Conservation (phyloP, 2,888 invertebrate species). For the Teleogryllus oceanicus region DNA sequence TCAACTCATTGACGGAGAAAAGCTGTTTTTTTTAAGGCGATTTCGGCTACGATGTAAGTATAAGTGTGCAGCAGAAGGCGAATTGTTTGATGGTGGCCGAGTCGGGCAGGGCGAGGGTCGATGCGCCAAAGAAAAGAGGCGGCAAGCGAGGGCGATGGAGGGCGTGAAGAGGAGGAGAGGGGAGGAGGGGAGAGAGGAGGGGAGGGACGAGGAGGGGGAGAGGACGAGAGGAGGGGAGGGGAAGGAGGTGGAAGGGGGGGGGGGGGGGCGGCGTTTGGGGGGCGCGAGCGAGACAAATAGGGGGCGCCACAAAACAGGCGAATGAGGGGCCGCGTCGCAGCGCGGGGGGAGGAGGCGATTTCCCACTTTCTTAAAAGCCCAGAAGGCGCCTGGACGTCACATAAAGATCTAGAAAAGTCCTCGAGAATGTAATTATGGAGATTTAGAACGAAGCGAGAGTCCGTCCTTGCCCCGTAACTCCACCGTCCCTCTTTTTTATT, state of each 20-base stretch:
- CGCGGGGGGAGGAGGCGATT: background rate
- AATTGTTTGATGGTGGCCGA: too few species aligned
- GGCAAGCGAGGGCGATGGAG: too few species aligned
- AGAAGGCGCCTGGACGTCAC: conserved; percentile 9
- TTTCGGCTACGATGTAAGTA: too few species aligned
- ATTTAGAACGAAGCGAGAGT: background rate
- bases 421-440: conserved; percentile 18
- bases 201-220: too few species aligned
- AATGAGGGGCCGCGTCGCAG: background rate
- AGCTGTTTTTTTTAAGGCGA: too few species aligned
- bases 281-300: background rate
- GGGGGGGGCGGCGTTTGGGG: background rate
- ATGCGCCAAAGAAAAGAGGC: too few species aligned
- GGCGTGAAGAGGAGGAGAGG: too few species aligned
- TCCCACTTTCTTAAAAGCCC: conserved; percentile 18
- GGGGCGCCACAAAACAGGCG: background rate
- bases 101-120: too few species aligned
- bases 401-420: conserved; percentile 9
- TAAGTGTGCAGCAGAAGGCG: too few species aligned
- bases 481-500: conserved; percentile 18
- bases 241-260: background rate
- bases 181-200: too few species aligned
- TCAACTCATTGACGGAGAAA: too few species aligned
- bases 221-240: too few species aligned
- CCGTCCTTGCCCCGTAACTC: background rate